These are phyloP conservation scores for Sericinus montela DNA, from an alignment of 2,888 invertebrate species.

Conservation along the genomic window DNA sequence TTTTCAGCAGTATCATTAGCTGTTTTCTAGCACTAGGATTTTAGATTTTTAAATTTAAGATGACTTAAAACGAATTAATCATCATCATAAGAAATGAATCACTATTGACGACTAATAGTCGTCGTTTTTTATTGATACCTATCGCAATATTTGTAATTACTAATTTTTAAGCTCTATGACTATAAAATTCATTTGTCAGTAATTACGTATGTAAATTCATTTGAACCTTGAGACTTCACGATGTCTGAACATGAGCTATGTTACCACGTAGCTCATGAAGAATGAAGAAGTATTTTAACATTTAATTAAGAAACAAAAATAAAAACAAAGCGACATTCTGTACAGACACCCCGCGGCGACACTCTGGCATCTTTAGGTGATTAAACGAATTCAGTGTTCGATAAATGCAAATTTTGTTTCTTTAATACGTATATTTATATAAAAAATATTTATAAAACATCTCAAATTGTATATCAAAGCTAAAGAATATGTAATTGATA, in stretches of 20 bases:
- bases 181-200: conserved; percentile 34
- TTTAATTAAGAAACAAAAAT: conserved; percentile 33
- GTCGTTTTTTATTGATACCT: no score
- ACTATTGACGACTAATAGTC: no score
- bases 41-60: no score
- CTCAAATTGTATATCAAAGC: no score
- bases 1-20: no score
- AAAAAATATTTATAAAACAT: no score
- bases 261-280: conserved; percentile 9
- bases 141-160: no score
- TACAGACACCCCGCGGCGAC: conserved; percentile 58
- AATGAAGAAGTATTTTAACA: no score
- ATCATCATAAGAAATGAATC: no score
- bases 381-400: conserved; percentile 33
- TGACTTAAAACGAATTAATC: no score
- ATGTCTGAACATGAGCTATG: conserved; percentile 29
- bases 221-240: conserved; percentile 31
- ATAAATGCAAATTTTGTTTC: conserved; percentile 26
- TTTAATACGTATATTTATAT: conserved; percentile 8
- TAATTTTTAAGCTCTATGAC: conserved; percentile 36
- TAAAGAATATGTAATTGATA: no score
- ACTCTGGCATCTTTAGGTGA: conserved; percentile 50
- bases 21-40: no score
- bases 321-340: conserved; percentile 60
- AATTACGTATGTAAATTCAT: conserved; percentile 56